These are phyloP conservation scores for Hemithea aestivaria DNA, from an alignment of 2,888 invertebrate species.

Conservation along the genomic window DNA sequence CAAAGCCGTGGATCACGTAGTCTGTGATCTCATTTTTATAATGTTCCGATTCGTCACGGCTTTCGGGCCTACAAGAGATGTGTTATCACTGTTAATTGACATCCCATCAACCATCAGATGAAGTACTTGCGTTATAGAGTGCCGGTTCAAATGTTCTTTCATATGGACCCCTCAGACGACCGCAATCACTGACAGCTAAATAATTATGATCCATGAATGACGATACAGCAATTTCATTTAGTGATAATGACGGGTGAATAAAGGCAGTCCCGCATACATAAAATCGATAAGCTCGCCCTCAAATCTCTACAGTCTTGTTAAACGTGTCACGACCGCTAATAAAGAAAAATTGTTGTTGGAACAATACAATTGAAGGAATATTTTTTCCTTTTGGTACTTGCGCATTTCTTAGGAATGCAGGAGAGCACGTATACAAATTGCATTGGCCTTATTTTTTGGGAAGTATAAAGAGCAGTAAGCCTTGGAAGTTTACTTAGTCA, in stretches of 20 bases:
- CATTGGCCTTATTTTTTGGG: constrained; percentile 46
- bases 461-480: no score
- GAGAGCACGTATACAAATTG: constrained; percentile 46
- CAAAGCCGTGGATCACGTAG: constrained; percentile 34
- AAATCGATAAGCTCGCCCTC: constrained; percentile 49
- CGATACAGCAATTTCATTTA: constrained; percentile 54
- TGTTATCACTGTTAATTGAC: constrained; percentile 55
- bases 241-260: constrained; percentile 59
- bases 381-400: constrained; percentile 49
- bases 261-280: constrained; percentile 51
- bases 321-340: constrained; percentile 44
- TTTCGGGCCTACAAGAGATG: constrained; percentile 32
- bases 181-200: constrained; percentile 52
- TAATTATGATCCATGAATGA: constrained; percentile 53
- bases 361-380: constrained; percentile 46
- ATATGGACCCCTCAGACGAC: constrained; percentile 19
- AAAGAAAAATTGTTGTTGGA: constrained; percentile 43
- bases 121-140: constrained; percentile 27
- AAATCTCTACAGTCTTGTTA: constrained; percentile 44
- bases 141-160: constrained; percentile 13
- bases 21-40: constrained; percentile 41
- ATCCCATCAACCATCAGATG: constrained; percentile 41
- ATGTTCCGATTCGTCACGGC: constrained; percentile 51
- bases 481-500: no score
- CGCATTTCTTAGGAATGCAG: constrained; percentile 51